phyloP scores from a whole-genome alignment of 2,888 invertebrate genomes.

The Orthonevra nobilis region DNA sequence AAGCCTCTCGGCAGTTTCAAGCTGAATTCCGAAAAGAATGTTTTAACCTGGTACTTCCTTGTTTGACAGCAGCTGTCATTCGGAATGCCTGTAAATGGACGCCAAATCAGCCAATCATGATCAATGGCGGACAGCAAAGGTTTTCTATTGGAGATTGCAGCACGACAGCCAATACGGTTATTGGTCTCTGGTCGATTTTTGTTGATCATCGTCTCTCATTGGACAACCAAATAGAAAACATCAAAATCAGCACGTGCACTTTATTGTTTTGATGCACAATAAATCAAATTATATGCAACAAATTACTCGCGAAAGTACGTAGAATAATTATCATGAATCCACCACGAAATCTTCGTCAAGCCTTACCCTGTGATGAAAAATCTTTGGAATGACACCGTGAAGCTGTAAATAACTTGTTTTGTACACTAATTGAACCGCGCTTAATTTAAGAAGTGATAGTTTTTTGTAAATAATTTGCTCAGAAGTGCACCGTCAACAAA shows the following conservation, averaged over 20 bases:
- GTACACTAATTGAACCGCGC: conserved; percentile 26
- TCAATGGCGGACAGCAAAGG: conserved; percentile 74
- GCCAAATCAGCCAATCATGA: conserved; percentile 75
- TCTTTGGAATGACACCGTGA: conserved; percentile 3
- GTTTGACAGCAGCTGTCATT: conserved; percentile 66
- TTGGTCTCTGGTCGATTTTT: conserved; percentile 72
- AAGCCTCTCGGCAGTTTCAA: too few relatives aligned
- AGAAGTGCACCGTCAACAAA: not conserved
- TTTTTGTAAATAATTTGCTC: conserved; percentile 6
- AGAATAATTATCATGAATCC: conserved; percentile 27
- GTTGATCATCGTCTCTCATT: conserved; percentile 74
- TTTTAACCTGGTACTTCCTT: conserved; percentile 24
- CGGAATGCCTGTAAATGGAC: conserved; percentile 73
- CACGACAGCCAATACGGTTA: conserved; percentile 72
- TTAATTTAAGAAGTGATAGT: conserved; percentile 20
- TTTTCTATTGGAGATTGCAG: conserved; percentile 74
- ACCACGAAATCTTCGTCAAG: too few relatives aligned
- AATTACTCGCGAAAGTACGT: conserved; percentile 31
- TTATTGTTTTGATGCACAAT: conserved; percentile 68
- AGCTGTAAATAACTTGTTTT: conserved; percentile 9
- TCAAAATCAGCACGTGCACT: conserved; percentile 72
- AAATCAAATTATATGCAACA: conserved; percentile 53
- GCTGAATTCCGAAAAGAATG: too few relatives aligned
- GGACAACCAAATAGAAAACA: conserved; percentile 72
- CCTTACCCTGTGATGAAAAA: conserved; percentile 14